Base-by-base conservation (phyloP, 2,797 vertebrate species). In the Myripristis jacobus region DNA sequence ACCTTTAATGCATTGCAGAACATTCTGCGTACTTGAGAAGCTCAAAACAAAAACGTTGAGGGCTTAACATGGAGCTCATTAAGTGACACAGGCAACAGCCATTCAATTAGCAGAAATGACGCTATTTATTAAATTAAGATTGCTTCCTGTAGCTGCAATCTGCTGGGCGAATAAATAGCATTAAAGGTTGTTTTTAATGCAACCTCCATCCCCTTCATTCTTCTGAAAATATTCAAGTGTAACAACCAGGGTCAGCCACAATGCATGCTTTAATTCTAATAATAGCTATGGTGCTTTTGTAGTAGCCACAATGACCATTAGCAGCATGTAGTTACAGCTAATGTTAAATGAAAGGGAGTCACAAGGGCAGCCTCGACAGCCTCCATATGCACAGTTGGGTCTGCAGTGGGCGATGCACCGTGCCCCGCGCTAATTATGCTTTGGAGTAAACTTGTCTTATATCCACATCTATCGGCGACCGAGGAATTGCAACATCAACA, bases 31-130 rank as follows among this genome's bases (percentile, higher is more conserved):
- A 9, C 4, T 21, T 18, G 10, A 47, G 43, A 41, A 36, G 19
- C 25, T 15, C 22, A 21, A 16, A 12, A 51, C 38, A 21, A 38
- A 4, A 44, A 10, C 13, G 19, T 22, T 11, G 9, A n/a, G 48
- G 12, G 12, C 25, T 24, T 13, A 51, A 31, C 29, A 38, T 53
- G 2, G 57, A 18, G 16, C n/a, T 55, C 29, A 55, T 61, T 3
- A 6, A 7, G 41, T 60, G 13, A 38, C 34, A 52, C 2, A 15
- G 15, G 21, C 16, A 36, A 51, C 4, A 8, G 31, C 22, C 18
- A 44, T 19, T 22, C 65, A 12, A 79, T 81, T 70, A 62, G n/a
- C 44, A 4, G 65, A 29, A n/a, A 62, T 62, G 10, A 11, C 31
- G 58, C 48, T 4, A 46, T 15, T 53, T 8, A 53, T 75, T 48